Evolutionary conservation across 2,888 invertebrate genomes (phyloP), one percentile per base, ranked within the genome.

Genomic region (Lasioglossum oenotherae): DNA sequence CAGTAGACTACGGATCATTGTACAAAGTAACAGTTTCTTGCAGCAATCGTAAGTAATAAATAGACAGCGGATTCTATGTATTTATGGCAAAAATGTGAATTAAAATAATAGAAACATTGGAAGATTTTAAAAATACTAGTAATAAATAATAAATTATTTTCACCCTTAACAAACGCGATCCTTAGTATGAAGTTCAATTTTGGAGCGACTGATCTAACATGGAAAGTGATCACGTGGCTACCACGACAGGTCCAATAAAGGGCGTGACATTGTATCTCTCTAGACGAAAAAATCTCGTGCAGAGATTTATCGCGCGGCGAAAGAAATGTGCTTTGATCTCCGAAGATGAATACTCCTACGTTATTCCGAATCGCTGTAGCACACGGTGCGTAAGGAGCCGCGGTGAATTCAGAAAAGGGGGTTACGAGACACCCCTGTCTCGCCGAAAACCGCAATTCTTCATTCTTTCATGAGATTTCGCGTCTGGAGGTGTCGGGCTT

Each of bases 251-350:
- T 49, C 27, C 72, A 72, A 74, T 67, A 60, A 73, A 78, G 44
- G 60, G 5, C 41, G 57, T 46, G 71, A 60, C 27, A 64, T 53
- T 67, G 57, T 46, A 60, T 41, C 27, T 38, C 27, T 46, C 57
- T 12, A 4, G 46, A 8, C 14, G 35, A 27, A 60, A 85, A 64
- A 77, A 67, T 16, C n/a, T 19, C 41, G 64, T 16, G 27, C 71
- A 74, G 77, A 89, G 83, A 82, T 90, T 90, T 87, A 91, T 87
- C 73, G 85, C 82, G 77, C 38, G 73, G 78, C 64, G 81, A 76
- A 81, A 80, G 67, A 74, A 90, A 80, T 38, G 72, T 87, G 86
- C 83, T 90, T 91, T 87, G 87, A 91, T 91, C 82, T 90, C 84
- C 78, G 82, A 87, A 86, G 82, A 88, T 86, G 86, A 85, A 86